phyloP scores from a whole-genome alignment of 2,113 vertebrate genomes.

The Prinia subflava region DNA sequence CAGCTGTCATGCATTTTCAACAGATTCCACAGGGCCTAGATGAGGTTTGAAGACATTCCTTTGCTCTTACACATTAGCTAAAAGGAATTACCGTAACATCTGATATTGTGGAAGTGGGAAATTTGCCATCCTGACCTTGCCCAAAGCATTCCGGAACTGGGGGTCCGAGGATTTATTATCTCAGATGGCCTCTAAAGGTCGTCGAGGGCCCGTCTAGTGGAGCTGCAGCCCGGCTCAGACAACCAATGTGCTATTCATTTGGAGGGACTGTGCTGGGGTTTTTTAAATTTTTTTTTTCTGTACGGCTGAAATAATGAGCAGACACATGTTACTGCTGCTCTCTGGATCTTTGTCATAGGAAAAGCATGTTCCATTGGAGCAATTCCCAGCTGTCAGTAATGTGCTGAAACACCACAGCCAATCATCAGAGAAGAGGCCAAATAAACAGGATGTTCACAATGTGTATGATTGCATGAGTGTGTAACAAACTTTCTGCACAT shows the following conservation, averaged over 20 bases:
- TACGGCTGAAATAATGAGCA: constrained; percentile 65
- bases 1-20: constrained; percentile 99
- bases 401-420: constrained; percentile 80
- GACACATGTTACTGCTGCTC: constrained; percentile 86
- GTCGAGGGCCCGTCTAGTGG: constrained; percentile 29
- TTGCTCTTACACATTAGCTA: constrained; percentile 92
- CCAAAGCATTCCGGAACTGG: constrained; percentile 89
- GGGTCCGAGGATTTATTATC: constrained; percentile 87
- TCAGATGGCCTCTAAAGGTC: constrained; percentile 84
- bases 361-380: constrained; percentile 91
- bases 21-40: constrained; percentile 92
- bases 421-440: constrained; percentile 76
- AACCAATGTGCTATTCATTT: constrained; percentile 82
- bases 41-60: constrained; percentile 93
- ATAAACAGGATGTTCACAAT: constrained; percentile 90
- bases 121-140: constrained; percentile 91
- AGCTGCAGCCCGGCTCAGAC: constrained; percentile 54
- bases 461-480: constrained; percentile 81
- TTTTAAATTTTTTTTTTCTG: background rate
- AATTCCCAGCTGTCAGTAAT: constrained; percentile 90
- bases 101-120: constrained; percentile 97
- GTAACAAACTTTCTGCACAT: constrained; percentile 76
- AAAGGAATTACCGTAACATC: constrained; percentile 97
- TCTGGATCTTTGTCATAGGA: constrained; percentile 87
- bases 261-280: constrained; percentile 49